phyloP scores from a whole-genome alignment of 2,797 vertebrate species.

The Margarornis squamiger region DNA sequence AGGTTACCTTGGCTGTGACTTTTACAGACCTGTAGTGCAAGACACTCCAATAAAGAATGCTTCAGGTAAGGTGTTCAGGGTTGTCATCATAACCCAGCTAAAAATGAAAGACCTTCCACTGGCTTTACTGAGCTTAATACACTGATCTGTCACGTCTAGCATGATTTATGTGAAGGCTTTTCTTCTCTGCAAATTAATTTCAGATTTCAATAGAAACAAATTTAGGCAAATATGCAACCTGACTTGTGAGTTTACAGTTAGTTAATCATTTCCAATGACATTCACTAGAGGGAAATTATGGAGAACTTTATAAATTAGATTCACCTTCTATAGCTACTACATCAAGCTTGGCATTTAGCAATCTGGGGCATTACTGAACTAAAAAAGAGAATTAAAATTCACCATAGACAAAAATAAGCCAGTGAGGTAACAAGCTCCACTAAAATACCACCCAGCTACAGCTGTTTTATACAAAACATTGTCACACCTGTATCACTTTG shows the following conservation, averaged over 20 bases:
- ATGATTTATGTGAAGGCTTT: slow-evolving; percentile 21
- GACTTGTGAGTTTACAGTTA: slow-evolving; percentile 25
- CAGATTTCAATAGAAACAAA: slow-evolving; percentile 21
- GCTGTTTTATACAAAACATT: background rate
- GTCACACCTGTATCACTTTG: background rate
- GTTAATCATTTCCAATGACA: slow-evolving; percentile 30
- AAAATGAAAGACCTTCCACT: background rate
- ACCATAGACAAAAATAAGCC: background rate
- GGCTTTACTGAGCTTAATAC: background rate
- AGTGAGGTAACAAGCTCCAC: background rate
- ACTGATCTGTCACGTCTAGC: background rate
- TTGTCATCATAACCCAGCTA: background rate
- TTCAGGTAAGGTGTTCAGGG: background rate
- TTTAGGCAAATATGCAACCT: background rate
- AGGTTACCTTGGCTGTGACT: background rate
- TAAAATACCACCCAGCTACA: background rate
- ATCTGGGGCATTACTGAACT: background rate
- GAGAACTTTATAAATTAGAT: slow-evolving; percentile 41
- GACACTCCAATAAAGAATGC: background rate
- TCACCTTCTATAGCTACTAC: background rate
- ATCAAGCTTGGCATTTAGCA: slow-evolving; percentile 7
- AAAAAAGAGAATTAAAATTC: background rate
- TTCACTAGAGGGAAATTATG: background rate
- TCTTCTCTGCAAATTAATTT: slow-evolving; percentile 15
- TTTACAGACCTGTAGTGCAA: background rate